Conservation (phyloP, 2,797 vertebrate genomes). For the Paramormyrops hopkinsi region DNA sequence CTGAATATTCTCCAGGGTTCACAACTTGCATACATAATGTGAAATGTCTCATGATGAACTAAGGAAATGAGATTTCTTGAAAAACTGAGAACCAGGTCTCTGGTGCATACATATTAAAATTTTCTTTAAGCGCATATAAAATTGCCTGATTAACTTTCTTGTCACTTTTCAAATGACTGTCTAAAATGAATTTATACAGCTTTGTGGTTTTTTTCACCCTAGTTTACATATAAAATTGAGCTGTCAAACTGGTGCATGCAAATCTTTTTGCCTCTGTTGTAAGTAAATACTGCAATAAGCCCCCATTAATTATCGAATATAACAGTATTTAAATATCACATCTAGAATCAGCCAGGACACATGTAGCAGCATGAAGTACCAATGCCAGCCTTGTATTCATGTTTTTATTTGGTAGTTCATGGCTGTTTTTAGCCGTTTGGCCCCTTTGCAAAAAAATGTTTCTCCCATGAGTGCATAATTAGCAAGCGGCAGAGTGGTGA, state of each 20-base stretch:
- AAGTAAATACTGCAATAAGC: not conserved
- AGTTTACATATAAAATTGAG: not conserved
- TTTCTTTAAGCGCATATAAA: not conserved
- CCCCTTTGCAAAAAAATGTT: not conserved
- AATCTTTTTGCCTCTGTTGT: not conserved
- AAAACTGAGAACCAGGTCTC: not conserved
- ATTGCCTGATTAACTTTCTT: not conserved
- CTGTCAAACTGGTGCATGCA: not conserved
- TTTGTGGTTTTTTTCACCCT: not conserved
- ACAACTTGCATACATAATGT: not conserved
- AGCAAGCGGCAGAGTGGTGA: not conserved
- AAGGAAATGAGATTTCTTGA: not conserved
- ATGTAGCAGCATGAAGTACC: not conserved
- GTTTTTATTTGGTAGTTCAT: not conserved
- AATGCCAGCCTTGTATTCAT: not conserved
- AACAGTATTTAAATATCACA: not conserved
- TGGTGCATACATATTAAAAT: not conserved
- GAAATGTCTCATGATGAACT: not conserved
- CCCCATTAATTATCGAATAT: not conserved
- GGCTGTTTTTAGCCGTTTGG: not conserved
- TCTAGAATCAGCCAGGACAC: not conserved
- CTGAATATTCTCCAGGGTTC: not conserved
- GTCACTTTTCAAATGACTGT: not conserved
- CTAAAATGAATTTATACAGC: not conserved
- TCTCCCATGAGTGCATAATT: not conserved